A percentile compares a stretch with the other conserved stretches of the same genome.
Evolutionary conservation across 2,888 invertebrate species (phyloP).

Genomic region (Myopa testacea): DNA sequence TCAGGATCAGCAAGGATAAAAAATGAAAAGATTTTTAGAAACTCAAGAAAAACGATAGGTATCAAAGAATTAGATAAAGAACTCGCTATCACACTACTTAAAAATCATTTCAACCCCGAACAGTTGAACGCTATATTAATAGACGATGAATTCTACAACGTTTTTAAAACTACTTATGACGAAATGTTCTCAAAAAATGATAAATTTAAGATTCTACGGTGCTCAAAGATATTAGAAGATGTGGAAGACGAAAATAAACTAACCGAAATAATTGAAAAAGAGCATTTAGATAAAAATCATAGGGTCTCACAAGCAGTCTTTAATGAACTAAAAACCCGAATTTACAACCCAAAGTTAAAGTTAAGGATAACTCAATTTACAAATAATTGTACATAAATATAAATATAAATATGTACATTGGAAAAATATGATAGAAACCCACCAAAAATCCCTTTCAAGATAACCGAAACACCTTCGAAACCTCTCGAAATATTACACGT

Average conservation of each 20-base stretch:
- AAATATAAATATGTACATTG: constrained; percentile 8
- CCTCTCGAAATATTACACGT: constrained; percentile 33
- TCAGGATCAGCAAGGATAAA: constrained; percentile 31
- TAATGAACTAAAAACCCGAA: constrained; percentile 2
- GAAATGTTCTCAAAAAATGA: neutral
- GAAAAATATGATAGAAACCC: constrained; percentile 41
- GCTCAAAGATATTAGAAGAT: neutral
- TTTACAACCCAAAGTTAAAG: constrained; percentile 21
- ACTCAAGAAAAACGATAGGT: constrained; percentile 31
- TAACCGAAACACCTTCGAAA: too few relatives aligned
- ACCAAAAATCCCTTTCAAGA: too few relatives aligned
- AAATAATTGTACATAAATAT: constrained; percentile 23
- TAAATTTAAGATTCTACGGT: neutral
- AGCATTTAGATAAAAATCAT: constrained; percentile 15
- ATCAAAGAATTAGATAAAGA: constrained; percentile 20
- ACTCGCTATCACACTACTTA: constrained; percentile 20
- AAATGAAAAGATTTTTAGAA: constrained; percentile 34
- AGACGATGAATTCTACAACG: constrained; percentile 4
- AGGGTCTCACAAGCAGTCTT: neutral
- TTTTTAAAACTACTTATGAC: neutral
- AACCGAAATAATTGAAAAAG: constrained; percentile 1
- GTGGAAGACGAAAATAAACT: neutral
- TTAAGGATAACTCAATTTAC: constrained; percentile 40
- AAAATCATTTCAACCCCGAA: constrained; percentile 35
- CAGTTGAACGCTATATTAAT: constrained; percentile 15